Evolutionary conservation across 2,797 vertebrate species (phyloP).

Genomic region (Myripristis jacobus): DNA sequence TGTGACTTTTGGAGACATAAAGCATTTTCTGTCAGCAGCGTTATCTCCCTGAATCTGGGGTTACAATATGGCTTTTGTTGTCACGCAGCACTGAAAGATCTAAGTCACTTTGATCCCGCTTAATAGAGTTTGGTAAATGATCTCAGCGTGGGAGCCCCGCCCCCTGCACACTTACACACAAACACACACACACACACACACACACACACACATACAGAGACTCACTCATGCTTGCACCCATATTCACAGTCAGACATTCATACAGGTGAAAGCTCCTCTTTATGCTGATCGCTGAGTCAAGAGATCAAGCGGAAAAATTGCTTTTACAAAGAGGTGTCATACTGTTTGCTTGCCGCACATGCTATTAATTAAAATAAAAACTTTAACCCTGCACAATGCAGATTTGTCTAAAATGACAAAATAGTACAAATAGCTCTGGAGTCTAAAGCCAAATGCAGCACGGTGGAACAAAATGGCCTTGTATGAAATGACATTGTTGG

Average conservation of each 20-base stretch:
- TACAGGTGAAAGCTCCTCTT: conserved; percentile 74
- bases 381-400: conserved; percentile 14
- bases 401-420: conserved; percentile 18
- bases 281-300: conserved; percentile 63
- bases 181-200: conserved; percentile 32
- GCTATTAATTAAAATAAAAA: conserved; percentile 33
- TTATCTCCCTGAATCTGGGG: conserved; percentile 77
- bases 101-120: conserved; percentile 85
- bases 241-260: conserved; percentile 56
- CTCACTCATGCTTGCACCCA: conserved; percentile 57
- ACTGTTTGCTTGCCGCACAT: conserved; percentile 26
- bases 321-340: conserved; percentile 41
- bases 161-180: conserved; percentile 28
- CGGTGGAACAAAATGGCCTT: conserved; percentile 24
- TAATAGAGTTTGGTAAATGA: conserved; percentile 87
- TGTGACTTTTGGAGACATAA: conserved; percentile 81
- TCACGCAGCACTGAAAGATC: conserved; percentile 79
- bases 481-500: conserved; percentile 24
- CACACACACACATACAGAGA: conserved; percentile 33
- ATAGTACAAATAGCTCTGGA: conserved; percentile 14
- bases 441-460: background rate
- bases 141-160: conserved; percentile 77
- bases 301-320: conserved; percentile 69
- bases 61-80: conserved; percentile 87
- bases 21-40: conserved; percentile 79